Evolutionary conservation across 2,797 vertebrate species (phyloP).

Genomic region (Prunella strophiata): DNA sequence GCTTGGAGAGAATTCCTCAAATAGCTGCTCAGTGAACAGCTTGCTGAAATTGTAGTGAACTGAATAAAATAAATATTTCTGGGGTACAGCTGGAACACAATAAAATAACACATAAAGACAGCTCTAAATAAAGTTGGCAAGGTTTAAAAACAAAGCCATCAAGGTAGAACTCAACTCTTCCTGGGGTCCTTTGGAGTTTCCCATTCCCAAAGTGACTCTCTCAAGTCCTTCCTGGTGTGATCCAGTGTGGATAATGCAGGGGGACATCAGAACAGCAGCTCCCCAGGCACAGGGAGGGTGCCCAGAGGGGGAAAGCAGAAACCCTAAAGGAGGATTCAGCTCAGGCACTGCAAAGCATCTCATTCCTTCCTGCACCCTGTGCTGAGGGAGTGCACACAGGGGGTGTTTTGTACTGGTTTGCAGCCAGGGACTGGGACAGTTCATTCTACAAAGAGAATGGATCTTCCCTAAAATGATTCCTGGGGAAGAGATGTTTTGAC

Average conservation of each 20-base stretch:
- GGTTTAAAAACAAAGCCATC: neutral
- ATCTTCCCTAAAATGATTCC: neutral
- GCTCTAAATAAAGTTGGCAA: neutral
- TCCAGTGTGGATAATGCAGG: neutral
- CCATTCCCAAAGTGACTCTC: neutral
- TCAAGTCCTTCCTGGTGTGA: neutral
- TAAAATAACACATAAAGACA: neutral
- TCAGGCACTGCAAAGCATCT: neutral
- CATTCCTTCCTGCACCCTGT: neutral
- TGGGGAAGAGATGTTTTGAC: neutral
- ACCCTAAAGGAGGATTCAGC: neutral
- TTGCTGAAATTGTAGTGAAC: neutral
- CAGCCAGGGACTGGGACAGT: neutral
- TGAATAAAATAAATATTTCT: neutral
- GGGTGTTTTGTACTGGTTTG: neutral
- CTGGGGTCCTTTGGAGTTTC: neutral
- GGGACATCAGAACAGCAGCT: neutral
- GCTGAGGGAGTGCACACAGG: neutral
- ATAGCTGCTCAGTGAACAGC: neutral
- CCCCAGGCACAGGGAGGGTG: fast-evolving
- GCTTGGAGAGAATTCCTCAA: neutral
- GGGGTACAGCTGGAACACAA: neutral
- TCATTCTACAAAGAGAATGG: neutral
- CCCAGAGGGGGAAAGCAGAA: neutral
- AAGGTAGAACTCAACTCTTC: neutral